These are phyloP conservation scores for Torymus tubicola DNA, from an alignment of 2,888 invertebrate genomes.

Conservation along the genomic window DNA sequence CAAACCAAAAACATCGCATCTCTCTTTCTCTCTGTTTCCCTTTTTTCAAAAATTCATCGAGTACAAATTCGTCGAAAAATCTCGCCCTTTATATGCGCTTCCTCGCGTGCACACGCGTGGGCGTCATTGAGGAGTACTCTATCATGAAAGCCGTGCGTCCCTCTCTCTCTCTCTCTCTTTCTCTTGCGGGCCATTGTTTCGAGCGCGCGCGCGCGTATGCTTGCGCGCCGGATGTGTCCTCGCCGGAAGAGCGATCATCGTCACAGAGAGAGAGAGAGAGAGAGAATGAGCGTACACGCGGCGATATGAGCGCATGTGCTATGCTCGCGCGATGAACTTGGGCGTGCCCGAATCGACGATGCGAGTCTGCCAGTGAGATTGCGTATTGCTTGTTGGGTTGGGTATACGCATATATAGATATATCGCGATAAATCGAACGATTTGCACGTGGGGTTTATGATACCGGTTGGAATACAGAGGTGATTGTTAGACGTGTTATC, in stretches of 20 bases:
- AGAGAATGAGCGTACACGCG: slow-evolving; percentile 24
- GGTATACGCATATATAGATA: no score
- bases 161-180: slow-evolving; percentile 14
- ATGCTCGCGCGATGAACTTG: slow-evolving; percentile 50
- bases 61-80: no score
- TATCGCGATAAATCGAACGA: no score
- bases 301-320: slow-evolving; percentile 22
- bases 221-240: slow-evolving; percentile 67
- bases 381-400: no score
- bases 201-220: neutral
- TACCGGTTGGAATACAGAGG: no score
- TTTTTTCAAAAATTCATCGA: no score
- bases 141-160: neutral
- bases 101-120: neutral
- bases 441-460: no score
- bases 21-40: no score
- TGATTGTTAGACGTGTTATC: no score
- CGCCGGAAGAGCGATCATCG: slow-evolving; percentile 69
- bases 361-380: slow-evolving; percentile 48
- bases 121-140: neutral
- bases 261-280: slow-evolving; percentile 42
- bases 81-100: neutral
- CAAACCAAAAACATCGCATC: no score
- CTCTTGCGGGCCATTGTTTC: slow-evolving; percentile 44
- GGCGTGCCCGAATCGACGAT: slow-evolving; percentile 56